Base-by-base conservation (phyloP, 2,113 vertebrate genomes). In the Cyphomyrus plagiostoma region DNA sequence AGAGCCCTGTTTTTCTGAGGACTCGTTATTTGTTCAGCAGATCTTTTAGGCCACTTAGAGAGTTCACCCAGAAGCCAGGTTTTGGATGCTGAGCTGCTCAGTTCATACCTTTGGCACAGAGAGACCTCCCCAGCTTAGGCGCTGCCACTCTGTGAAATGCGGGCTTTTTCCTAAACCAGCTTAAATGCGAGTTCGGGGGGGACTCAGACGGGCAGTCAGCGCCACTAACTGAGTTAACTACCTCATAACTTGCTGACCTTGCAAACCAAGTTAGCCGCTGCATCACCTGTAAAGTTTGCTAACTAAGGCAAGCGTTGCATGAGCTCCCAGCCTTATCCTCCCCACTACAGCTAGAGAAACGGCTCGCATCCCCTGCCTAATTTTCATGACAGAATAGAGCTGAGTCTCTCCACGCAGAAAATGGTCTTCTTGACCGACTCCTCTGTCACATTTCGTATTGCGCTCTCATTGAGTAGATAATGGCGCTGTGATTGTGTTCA, bases 341-440 rank as follows among this genome's bases (percentile, higher is more conserved):
- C 45, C 15, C 7, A 3, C 7, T 5, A 19, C 49, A 48, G n/a
- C 84, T 53, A 13, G 50, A 84, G 19, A 84, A 42, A 9, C 82
- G 19, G 8, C 13, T 7, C 17, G 0, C 11, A 53, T 39, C 26
- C 26, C 85, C 50, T 4, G 35, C 26, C 49, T 52, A 30, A 53
- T 53, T 87, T 87, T 30, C 26, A 35, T 52, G 30, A 52, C 50
- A 53, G 48, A 87, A 87, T 35, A 56, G 1, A 87, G 82, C 7
- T 21, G 42, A 48, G 82, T 23, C 8, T 84, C 39, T 26, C 45
- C 10, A 0, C 1, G 10, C 82, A 84, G 82, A 84, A 84, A 48
- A 84, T 48, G 82, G 42, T 84, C 82, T 84, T 84, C 82, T 48
- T 84, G 82, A 84, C 82, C 82, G 82, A 48, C 45, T 84, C 82